phyloP scores from a whole-genome alignment of 2,113 vertebrate genomes.

The Sapajus apella region DNA sequence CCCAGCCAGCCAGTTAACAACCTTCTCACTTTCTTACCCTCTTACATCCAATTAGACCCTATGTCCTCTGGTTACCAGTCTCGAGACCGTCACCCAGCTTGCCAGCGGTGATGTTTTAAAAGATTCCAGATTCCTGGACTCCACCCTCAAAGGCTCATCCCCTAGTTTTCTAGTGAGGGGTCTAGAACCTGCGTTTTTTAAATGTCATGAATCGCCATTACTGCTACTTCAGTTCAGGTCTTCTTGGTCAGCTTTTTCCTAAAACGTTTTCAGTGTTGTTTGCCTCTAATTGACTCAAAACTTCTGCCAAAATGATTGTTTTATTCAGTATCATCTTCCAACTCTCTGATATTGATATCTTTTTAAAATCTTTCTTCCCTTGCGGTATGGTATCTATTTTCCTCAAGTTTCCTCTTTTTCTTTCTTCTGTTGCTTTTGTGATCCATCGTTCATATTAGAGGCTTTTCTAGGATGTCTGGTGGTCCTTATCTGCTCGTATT shows the following conservation, averaged over 20 bases:
- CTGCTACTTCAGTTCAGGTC: background rate
- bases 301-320: background rate
- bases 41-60: background rate
- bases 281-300: background rate
- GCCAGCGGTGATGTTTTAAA: background rate
- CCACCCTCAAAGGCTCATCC: background rate
- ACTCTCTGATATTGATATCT: background rate
- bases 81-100: background rate
- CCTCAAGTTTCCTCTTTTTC: background rate
- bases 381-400: background rate
- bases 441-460: background rate
- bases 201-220: background rate
- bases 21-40: background rate
- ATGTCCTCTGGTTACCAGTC: background rate
- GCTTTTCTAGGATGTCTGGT: background rate
- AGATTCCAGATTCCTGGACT: background rate
- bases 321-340: background rate
- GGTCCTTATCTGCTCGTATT: background rate
- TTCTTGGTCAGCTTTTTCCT: background rate
- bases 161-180: background rate
- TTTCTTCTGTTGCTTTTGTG: background rate
- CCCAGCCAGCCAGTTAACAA: background rate
- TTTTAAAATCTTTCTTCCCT: background rate
- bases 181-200: background rate
- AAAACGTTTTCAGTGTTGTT: background rate